Base-by-base conservation (phyloP, 2,797 vertebrate species). In the Lagorchestes hirsutus region DNA sequence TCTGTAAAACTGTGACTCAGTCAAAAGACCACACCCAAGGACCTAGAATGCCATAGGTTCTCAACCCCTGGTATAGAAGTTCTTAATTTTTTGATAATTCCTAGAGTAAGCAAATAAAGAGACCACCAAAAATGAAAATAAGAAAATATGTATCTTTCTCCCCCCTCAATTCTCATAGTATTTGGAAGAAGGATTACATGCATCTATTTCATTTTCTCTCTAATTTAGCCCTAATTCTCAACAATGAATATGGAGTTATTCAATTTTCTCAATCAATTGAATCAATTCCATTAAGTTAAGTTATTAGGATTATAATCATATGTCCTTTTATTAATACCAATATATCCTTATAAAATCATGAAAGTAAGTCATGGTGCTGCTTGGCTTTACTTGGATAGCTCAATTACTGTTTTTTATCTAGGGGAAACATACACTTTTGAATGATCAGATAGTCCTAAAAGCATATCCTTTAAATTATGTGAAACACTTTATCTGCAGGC, bases 401-500 rank as follows among this genome's bases (percentile, higher is more conserved):
- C 74, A 67, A 27, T 94, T 94, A 52, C 92, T 96, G 9, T 0
- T 92, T 98, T 97, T 96, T 93, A 94, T 95, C 5, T 58, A 54
- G 57, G 22, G n/a, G 55, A 11, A 92, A 14, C 34, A 24, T 93
- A 58, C 62, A 28, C 94, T 96, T 54, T 90, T 93, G 55, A 93
- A 82, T 95, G 91, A 93, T 34, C 29, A 55, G n/a, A 50, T 22
- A 22, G 90, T 93, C n/a, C 93, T 97, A 24, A 54, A 8, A 22
- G 4, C 2, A 16, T 67, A 40, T n/a, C 22, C 96, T 40, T 94
- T 52, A 92, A 93, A 93, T 34, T 96, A 28, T 92, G 74, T 18
- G 95, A 29, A 90, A 95, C 0, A 13, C 82, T 95, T 95, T 93
- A 4, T 95, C 96, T 97, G 8, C 2, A 0, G 55, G 6, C 94